Evolutionary conservation across 2,797 vertebrate species (phyloP).

Genomic region (Distichodus sexfasciatus): DNA sequence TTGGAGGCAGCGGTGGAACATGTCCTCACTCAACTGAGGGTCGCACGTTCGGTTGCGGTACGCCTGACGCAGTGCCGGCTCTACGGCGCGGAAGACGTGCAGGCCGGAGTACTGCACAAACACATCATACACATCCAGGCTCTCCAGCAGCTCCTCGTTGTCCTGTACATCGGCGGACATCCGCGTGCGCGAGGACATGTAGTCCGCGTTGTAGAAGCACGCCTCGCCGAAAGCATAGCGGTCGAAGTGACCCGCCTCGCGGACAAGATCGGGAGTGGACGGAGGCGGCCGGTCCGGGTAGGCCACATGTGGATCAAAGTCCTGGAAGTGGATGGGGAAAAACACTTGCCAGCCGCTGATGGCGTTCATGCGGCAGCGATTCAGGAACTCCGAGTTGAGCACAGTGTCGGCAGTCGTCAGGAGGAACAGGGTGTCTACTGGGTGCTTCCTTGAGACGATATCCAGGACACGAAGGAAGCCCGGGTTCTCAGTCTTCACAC

Average conservation of each 20-base stretch:
- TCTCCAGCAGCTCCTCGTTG: slow-evolving; percentile 91
- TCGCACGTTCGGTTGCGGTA: slow-evolving; percentile 85
- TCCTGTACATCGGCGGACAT: slow-evolving; percentile 83
- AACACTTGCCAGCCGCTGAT: slow-evolving; percentile 98
- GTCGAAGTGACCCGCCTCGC: slow-evolving; percentile 88
- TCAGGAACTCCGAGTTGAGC: slow-evolving; percentile 87
- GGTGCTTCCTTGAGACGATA: slow-evolving; percentile 96
- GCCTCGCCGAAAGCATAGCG: slow-evolving; percentile 83
- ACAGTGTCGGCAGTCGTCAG: slow-evolving; percentile 82
- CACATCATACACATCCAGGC: slow-evolving; percentile 87
- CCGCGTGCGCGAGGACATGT: slow-evolving; percentile 85
- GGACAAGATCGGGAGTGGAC: slow-evolving; percentile 76
- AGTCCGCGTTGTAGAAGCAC: slow-evolving; percentile 97
- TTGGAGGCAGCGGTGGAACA: slow-evolving; percentile 89
- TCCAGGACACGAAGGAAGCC: slow-evolving; percentile 94
- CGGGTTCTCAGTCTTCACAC: slow-evolving; percentile 88
- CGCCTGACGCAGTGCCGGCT: slow-evolving; percentile 86
- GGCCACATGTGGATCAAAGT: slow-evolving; percentile 86
- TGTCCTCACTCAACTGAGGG: slow-evolving; percentile 85
- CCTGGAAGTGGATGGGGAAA: slow-evolving; percentile 96
- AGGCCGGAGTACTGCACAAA: slow-evolving; percentile 89
- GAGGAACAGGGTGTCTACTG: slow-evolving; percentile 93
- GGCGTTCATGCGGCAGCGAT: slow-evolving; percentile 96
- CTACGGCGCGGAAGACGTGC: slow-evolving; percentile 91
- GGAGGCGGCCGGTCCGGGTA: slow-evolving; percentile 78